Evolutionary conservation across 2,888 invertebrate genomes (phyloP).

Genomic region (Cantharis lateralis): DNA sequence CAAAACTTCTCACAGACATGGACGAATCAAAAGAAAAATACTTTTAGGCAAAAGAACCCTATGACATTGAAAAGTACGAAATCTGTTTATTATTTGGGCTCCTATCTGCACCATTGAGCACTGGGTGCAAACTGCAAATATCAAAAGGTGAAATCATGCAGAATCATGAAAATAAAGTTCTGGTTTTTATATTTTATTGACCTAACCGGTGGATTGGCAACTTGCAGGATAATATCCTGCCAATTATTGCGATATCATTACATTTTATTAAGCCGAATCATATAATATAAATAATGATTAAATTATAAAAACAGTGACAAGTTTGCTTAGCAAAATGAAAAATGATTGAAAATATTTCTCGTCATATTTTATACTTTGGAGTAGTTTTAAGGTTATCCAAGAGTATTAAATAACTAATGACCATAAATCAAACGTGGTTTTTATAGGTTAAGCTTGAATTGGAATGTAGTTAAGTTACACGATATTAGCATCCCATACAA

Average conservation of each 20-base stretch:
- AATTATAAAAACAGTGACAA: not conserved
- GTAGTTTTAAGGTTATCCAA: not conserved
- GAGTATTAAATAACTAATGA: not conserved
- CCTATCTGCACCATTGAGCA: too few relatives aligned
- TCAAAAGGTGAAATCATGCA: too few relatives aligned
- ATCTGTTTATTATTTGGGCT: too few relatives aligned
- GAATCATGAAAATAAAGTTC: too few relatives aligned
- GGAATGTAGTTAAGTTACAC: slow-evolving; percentile 8
- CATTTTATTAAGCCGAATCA: not conserved
- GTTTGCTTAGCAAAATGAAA: not conserved
- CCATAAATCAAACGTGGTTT: not conserved
- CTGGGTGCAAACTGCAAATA: too few relatives aligned
- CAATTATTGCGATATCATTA: not conserved
- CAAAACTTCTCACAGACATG: too few relatives aligned
- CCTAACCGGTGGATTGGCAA: not conserved
- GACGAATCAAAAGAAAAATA: too few relatives aligned
- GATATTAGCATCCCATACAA: slow-evolving; percentile 4
- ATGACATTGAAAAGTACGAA: too few relatives aligned
- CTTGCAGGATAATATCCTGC: not conserved
- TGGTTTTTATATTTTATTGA: too few relatives aligned
- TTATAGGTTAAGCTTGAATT: slow-evolving; percentile 7
- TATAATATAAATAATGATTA: not conserved
- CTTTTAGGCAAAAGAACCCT: too few relatives aligned
- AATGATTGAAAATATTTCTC: not conserved
- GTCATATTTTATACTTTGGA: not conserved